Base-by-base conservation (phyloP, 2,797 vertebrate species). In the Heteromormyrus szaboi region DNA sequence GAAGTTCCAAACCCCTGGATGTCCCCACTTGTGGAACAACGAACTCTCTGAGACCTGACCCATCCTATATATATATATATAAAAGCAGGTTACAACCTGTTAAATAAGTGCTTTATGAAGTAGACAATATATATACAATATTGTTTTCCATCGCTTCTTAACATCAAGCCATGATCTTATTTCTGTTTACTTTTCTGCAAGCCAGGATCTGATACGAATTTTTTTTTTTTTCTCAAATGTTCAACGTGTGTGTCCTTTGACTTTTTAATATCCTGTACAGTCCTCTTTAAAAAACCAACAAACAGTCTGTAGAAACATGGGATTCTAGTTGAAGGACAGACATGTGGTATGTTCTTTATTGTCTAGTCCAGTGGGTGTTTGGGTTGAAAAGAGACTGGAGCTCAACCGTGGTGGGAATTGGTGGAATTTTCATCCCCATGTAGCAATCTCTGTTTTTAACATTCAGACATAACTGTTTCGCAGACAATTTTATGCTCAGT, bases 1-100 rank as follows among this genome's bases (percentile, higher is more conserved):
- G 94, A 95, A 95, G 94, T 94, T 92, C 87, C 91, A 95, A 95
- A 93, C 94, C 92, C 93, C 90, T 93, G 92, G 90, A 92, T 87
- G 89, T 94, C 92, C 92, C 93, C 90, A 87, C 90, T 92, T 91
- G 92, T 93, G 93, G 89, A 93, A 92, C 90, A 94, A 92, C 88
- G 87, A 90, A 88, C 76, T 88, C 89, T 91, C 89, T 90, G 90
- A 29, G 79, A 83, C 41, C 79, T 46, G 79, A 50, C 6, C 41
- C 41, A 22, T 22, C 41, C 33, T 56, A 22, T 59, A 19, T 59
- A 17, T 37, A 33, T 33, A 29, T 72, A 25, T 76, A 19, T 76
- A 41, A 19, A 76, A 76, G 68, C 68, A 76, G 68, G 12, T 76
- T 76, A 41, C 33, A 76, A 17, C 37, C 29, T 76, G 37, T 76